Evolutionary conservation across 2,797 vertebrate genomes (phyloP).

Genomic region (Centropyge bicolor): DNA sequence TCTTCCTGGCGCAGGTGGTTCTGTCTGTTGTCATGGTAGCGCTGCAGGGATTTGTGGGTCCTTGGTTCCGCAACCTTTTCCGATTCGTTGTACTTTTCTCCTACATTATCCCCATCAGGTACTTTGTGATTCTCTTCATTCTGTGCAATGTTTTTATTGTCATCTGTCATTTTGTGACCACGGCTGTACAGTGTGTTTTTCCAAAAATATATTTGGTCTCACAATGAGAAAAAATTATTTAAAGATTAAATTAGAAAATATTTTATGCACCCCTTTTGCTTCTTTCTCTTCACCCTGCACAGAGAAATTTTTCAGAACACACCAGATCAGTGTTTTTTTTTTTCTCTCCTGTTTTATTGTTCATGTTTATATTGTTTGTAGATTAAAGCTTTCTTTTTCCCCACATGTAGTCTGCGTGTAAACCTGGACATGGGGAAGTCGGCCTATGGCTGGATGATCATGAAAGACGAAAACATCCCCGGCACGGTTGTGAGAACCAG

Average conservation of each 20-base stretch:
- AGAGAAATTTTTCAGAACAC: not conserved
- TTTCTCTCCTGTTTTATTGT: not conserved
- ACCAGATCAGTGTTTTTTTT: not conserved
- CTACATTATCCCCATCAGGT: constrained; percentile 99
- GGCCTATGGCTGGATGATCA: constrained; percentile 98
- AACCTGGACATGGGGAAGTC: constrained; percentile 99
- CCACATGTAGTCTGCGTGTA: constrained; percentile 89
- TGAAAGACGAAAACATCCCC: constrained; percentile 95
- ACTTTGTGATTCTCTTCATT: constrained; percentile 18
- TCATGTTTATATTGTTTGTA: not conserved
- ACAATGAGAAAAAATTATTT: constrained; percentile 4
- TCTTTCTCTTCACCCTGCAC: not conserved
- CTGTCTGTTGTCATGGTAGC: constrained; percentile 94
- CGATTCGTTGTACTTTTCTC: constrained; percentile 97
- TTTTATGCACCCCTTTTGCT: not conserved
- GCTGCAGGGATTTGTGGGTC: constrained; percentile 94
- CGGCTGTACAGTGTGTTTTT: not conserved
- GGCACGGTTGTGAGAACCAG: constrained; percentile 97
- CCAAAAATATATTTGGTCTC: not conserved
- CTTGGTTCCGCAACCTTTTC: constrained; percentile 96
- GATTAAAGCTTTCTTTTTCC: constrained; percentile 21
- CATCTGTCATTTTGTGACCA: not conserved
- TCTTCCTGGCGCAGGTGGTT: constrained; percentile 94
- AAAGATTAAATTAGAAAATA: not conserved
- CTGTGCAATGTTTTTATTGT: not conserved